Conservation (phyloP, 2,113 vertebrate species). For the Thamnophis sirtalis region DNA sequence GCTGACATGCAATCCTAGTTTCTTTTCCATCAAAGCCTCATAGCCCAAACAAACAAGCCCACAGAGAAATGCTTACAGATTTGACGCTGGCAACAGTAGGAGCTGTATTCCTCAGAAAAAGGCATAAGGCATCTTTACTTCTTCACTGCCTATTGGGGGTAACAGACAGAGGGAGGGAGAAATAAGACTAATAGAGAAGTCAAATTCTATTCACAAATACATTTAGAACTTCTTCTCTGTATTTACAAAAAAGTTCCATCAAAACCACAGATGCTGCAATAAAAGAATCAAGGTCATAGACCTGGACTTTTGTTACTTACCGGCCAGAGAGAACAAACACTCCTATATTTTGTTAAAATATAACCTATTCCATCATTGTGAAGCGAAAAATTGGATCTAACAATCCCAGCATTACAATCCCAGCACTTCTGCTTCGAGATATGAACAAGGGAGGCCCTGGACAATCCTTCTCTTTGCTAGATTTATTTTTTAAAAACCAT, state of each 20-base stretch:
- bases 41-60: background rate
- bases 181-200: background rate
- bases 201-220: background rate
- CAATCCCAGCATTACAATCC: background rate
- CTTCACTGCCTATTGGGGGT: background rate
- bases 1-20: background rate
- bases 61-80: background rate
- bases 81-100: background rate
- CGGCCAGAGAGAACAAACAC: background rate
- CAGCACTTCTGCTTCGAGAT: background rate
- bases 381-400: background rate
- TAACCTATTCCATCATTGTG: background rate
- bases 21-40: background rate
- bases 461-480: background rate
- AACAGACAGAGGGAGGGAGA: too few relatives aligned
- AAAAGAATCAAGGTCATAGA: background rate
- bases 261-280: background rate
- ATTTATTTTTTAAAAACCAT: background rate
- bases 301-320: conserved; percentile 6
- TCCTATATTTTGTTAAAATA: conserved; percentile 16
- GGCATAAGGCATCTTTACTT: background rate
- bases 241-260: background rate
- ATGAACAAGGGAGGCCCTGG: background rate
- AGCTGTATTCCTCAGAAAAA: background rate
- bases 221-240: background rate